Percentiles rank a stretch among this genome's conserved stretches.
Conservation (phyloP, 1,140 invertebrate genomes). For the Frieseomelitta varia region DNA sequence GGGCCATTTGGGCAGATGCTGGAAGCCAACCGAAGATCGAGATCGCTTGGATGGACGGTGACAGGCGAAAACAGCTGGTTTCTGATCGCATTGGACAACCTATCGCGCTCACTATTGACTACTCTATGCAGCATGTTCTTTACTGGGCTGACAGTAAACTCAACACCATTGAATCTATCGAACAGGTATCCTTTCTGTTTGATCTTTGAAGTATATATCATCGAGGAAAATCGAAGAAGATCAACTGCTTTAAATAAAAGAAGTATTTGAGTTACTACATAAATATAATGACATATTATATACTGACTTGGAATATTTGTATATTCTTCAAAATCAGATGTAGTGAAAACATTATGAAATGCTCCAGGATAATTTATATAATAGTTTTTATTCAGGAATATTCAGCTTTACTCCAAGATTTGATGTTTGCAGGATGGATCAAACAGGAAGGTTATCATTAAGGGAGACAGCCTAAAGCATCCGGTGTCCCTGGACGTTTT, state of each 20-base stretch:
- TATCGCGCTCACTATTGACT: slow-evolving; percentile 94
- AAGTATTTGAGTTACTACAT: neutral
- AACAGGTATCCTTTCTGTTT: slow-evolving; percentile 75
- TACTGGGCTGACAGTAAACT: slow-evolving; percentile 98
- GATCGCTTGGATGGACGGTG: slow-evolving; percentile 97
- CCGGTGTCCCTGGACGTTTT: slow-evolving; percentile 96
- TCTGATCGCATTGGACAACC: slow-evolving; percentile 91
- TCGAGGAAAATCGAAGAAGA: neutral
- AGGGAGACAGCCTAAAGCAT: slow-evolving; percentile 88
- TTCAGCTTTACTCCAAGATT: neutral
- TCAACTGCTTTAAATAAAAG: neutral
- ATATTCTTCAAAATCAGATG: neutral
- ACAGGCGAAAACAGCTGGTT: slow-evolving; percentile 90
- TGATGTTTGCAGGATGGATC: slow-evolving; percentile 85
- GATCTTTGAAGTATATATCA: neutral
- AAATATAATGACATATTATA: too few relatives aligned
- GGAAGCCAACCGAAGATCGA: slow-evolving; percentile 93
- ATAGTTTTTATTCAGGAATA: neutral
- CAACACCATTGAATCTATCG: slow-evolving; percentile 95
- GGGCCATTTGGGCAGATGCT: slow-evolving; percentile 95
- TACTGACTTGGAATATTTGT: neutral
- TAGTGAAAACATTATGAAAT: neutral
- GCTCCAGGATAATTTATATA: neutral
- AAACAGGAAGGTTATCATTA: slow-evolving; percentile 88
- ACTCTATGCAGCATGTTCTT: slow-evolving; percentile 92